These are phyloP conservation scores for Syrrhaptes paradoxus DNA, from an alignment of 2,113 vertebrate genomes.

Conservation along the genomic window DNA sequence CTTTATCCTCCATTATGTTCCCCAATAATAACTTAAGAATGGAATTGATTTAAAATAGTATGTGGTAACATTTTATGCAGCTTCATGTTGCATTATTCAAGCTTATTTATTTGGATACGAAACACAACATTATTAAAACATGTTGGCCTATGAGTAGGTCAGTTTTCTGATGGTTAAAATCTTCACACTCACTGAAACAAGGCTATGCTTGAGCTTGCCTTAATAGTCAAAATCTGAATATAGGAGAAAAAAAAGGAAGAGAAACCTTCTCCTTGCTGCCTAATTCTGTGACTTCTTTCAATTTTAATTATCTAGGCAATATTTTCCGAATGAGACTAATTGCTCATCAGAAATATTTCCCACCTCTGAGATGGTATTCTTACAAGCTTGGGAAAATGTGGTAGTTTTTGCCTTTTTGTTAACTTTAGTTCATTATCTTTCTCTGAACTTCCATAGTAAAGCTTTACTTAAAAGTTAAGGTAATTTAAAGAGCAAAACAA, in stretches of 20 bases:
- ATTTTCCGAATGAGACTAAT: background rate
- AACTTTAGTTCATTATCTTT: background rate
- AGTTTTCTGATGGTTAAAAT: background rate
- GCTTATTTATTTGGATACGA: background rate
- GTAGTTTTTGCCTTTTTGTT: background rate
- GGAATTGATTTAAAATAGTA: background rate
- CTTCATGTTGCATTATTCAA: background rate
- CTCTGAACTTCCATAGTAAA: background rate
- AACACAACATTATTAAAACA: background rate
- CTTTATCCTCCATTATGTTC: background rate
- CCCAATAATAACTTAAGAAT: background rate
- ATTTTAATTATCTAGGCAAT: constrained; percentile 16
- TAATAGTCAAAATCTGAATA: background rate
- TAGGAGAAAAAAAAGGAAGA: background rate
- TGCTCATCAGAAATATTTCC: background rate
- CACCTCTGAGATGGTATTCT: background rate
- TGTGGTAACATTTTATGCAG: background rate
- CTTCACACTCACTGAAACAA: background rate
- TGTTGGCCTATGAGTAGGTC: background rate
- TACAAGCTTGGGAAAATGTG: background rate
- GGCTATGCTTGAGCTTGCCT: background rate
- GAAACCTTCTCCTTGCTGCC: background rate
- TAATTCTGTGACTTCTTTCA: background rate
- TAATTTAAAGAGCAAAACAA: background rate
- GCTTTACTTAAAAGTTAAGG: background rate